phyloP scores from a whole-genome alignment of 2,888 invertebrate genomes.

The Galeruca laticollis region DNA sequence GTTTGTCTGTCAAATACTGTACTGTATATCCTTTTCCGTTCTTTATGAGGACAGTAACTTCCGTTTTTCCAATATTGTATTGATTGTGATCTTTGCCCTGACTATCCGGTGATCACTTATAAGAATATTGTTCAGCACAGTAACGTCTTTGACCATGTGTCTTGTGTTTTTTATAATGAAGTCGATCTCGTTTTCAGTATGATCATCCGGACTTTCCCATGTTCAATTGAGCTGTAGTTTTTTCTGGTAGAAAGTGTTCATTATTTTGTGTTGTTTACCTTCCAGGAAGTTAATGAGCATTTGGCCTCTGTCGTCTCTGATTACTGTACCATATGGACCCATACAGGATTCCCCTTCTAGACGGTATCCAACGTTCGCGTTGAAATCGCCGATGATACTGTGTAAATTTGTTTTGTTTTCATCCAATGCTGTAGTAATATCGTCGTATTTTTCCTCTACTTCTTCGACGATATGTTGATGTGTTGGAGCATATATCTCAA shows the following conservation, averaged over 20 bases:
- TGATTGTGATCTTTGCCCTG: background rate
- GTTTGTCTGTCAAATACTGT: no score
- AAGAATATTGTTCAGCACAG: background rate
- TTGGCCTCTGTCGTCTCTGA: no score
- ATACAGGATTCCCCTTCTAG: no score
- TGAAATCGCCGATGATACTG: conserved; percentile 1
- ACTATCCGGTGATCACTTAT: no score
- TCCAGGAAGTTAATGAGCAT: no score
- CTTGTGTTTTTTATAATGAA: background rate
- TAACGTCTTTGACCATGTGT: background rate
- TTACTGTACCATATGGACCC: no score
- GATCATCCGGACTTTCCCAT: no score
- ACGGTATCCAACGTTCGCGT: conserved; percentile 3
- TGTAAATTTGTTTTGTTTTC: background rate
- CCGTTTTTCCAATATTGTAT: background rate
- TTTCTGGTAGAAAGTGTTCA: no score
- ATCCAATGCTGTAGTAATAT: background rate
- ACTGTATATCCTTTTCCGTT: background rate
- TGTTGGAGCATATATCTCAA: conserved; percentile 15
- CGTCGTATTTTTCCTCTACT: conserved; percentile 10
- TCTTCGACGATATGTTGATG: background rate
- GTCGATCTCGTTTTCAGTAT: no score
- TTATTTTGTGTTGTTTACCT: background rate
- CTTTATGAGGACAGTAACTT: background rate
- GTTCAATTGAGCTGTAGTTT: no score